Percentiles rank a stretch among this genome's conserved stretches.
Conservation (phyloP, 2,888 invertebrate genomes). For the Ormia ochracea region DNA sequence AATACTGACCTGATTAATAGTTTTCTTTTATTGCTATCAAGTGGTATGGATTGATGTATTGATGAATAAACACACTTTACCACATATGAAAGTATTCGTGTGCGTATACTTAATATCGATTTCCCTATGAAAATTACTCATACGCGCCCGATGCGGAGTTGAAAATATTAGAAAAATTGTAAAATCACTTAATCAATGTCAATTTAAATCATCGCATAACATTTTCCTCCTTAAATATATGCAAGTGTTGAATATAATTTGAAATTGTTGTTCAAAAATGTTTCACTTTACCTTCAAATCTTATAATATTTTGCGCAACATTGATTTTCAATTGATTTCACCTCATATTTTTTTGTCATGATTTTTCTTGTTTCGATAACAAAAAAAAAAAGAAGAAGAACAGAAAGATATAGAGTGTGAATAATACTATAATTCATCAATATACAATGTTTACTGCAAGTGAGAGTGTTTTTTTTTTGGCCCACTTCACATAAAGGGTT, state of each 20-base stretch:
- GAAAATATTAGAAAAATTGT: not conserved
- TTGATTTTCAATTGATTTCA: slow-evolving; percentile 46
- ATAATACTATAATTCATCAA: slow-evolving; percentile 41
- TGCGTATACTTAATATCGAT: slow-evolving; percentile 12
- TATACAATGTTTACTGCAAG: slow-evolving; percentile 2
- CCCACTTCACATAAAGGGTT: not conserved
- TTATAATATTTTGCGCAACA: slow-evolving; percentile 27
- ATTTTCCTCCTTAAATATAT: not conserved
- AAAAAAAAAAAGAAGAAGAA: no score
- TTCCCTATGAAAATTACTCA: slow-evolving; percentile 13
- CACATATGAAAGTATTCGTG: no score
- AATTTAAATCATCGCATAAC: not conserved
- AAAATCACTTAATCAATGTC: slow-evolving; percentile 50
- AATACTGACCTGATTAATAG: no score
- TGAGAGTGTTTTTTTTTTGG: not conserved
- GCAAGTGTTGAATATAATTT: not conserved
- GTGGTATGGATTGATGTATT: no score
- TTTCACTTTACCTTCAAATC: slow-evolving; percentile 24
- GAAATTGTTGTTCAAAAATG: slow-evolving; percentile 10
- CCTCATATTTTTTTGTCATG: slow-evolving; percentile 12
- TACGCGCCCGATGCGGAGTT: not conserved
- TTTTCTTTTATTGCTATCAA: no score
- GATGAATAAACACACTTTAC: no score
- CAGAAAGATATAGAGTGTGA: no score
- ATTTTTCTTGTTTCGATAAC: not conserved